phyloP scores from a whole-genome alignment of 2,888 invertebrate genomes.

The Strigamia crassipes region DNA sequence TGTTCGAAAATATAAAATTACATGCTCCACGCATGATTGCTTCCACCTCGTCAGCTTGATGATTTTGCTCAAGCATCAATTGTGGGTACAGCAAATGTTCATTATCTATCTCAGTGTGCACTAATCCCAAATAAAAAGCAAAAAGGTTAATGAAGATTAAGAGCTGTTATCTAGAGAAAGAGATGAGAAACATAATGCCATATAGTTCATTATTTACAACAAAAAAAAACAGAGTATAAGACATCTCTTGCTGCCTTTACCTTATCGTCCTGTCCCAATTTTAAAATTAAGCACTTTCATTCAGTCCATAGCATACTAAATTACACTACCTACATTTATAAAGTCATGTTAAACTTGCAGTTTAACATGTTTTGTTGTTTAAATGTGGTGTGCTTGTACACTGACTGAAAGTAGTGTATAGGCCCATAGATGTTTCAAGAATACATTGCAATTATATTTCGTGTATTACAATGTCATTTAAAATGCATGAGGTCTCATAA shows the following conservation, averaged over 20 bases:
- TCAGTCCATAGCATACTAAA: too few relatives aligned
- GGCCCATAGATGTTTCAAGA: too few relatives aligned
- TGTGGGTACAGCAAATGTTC: background rate
- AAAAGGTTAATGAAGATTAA: background rate
- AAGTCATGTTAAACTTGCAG: too few relatives aligned
- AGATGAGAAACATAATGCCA: background rate
- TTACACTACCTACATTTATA: too few relatives aligned
- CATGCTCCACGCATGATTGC: background rate
- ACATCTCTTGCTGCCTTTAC: background rate
- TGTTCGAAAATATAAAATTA: background rate
- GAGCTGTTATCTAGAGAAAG: constrained; percentile 1
- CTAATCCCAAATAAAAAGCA: constrained; percentile 3
- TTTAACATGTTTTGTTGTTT: too few relatives aligned
- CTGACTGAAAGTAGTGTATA: too few relatives aligned
- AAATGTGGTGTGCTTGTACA: too few relatives aligned
- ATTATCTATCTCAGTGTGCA: background rate
- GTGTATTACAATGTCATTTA: too few relatives aligned
- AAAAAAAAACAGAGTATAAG: too few relatives aligned
- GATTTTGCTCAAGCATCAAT: background rate
- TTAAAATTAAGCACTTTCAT: too few relatives aligned
- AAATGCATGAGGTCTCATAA: too few relatives aligned
- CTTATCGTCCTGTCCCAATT: background rate
- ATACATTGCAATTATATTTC: too few relatives aligned
- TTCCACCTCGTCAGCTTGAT: background rate
- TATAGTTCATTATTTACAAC: background rate